phyloP scores from a whole-genome alignment of 2,113 vertebrate genomes.

The Argyrosomus japonicus region DNA sequence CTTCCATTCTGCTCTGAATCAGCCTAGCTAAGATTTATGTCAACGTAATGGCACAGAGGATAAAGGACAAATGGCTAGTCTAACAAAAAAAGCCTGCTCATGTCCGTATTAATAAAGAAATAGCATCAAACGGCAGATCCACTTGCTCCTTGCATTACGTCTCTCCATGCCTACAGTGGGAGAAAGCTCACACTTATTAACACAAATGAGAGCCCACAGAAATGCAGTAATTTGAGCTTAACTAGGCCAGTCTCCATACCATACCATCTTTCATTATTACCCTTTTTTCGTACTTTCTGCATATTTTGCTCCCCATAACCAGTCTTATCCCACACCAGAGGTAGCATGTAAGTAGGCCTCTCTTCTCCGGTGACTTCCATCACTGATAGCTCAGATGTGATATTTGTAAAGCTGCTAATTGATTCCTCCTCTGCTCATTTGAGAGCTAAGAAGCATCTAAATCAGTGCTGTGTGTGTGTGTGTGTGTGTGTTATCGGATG shows the following conservation, averaged over 20 bases:
- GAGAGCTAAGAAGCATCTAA: conserved; percentile 37
- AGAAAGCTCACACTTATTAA: not conserved
- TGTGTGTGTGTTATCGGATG: conserved; percentile 11
- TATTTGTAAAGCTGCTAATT: conserved; percentile 38
- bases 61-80: not conserved
- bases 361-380: not conserved
- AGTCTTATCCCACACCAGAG: not conserved
- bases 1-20: too few species aligned
- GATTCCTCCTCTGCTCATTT: conserved; percentile 40
- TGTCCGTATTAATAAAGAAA: not conserved
- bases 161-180: not conserved
- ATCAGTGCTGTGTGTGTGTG: conserved; percentile 6
- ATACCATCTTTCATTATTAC: not conserved
- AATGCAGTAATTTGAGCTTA: not conserved
- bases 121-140: too few species aligned
- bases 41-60: too few species aligned
- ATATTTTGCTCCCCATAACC: too few species aligned
- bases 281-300: not conserved
- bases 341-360: not conserved
- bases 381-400: conserved; percentile 27
- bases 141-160: too few species aligned
- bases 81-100: not conserved
- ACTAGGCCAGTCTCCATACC: not conserved
- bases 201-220: not conserved
- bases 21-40: too few species aligned